phyloP scores from a whole-genome alignment of 2,888 invertebrate genomes.

The Amiota mariae region DNA sequence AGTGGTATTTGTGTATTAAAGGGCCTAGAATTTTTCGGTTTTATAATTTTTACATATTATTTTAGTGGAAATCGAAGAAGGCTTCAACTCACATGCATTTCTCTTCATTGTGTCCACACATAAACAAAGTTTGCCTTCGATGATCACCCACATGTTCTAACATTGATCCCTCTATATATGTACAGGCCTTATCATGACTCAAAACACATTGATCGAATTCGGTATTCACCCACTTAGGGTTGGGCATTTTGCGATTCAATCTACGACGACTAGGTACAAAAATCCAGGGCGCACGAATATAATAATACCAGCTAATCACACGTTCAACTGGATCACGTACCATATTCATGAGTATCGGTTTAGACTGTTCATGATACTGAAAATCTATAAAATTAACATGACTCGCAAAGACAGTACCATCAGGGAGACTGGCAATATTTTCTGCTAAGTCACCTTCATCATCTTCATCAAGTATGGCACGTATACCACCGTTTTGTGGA shows the following conservation, averaged over 20 bases:
- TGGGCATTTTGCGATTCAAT: conserved; percentile 76
- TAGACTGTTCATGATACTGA: conserved; percentile 78
- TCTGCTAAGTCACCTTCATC: conserved; percentile 61
- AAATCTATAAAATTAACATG: conserved; percentile 71
- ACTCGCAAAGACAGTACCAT: conserved; percentile 62
- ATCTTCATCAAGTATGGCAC: conserved; percentile 48
- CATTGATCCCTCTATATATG: conserved; percentile 85
- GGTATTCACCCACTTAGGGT: conserved; percentile 89
- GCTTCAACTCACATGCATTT: conserved; percentile 84
- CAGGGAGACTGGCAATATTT: conserved; percentile 61
- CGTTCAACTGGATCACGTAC: conserved; percentile 92
- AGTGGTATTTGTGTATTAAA: conserved; percentile 88
- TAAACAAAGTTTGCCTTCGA: conserved; percentile 88
- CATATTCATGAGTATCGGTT: conserved; percentile 91
- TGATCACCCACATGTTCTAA: conserved; percentile 90
- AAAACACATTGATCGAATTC: conserved; percentile 90
- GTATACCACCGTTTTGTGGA: conserved; percentile 63
- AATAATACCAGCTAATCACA: conserved; percentile 93
- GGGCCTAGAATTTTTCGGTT: conserved; percentile 76
- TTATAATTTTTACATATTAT: conserved; percentile 9
- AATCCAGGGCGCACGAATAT: conserved; percentile 91
- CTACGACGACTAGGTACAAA: conserved; percentile 88
- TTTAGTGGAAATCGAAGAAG: neutral
- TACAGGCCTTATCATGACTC: conserved; percentile 85
- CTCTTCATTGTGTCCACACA: conserved; percentile 87